phyloP scores from a whole-genome alignment of 2,113 vertebrate species.

The Amazona guildingii region DNA sequence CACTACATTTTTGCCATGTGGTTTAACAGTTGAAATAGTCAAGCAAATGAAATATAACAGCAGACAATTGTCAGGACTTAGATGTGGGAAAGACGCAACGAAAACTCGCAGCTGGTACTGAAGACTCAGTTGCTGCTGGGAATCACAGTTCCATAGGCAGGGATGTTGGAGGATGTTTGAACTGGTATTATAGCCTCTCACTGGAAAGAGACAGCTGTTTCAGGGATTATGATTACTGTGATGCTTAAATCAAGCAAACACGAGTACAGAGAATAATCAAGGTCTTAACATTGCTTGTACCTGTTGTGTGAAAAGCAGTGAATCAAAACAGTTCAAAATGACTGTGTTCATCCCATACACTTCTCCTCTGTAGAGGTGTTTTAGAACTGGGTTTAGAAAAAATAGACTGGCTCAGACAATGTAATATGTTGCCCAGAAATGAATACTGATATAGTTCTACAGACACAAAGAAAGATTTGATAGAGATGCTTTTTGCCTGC shows the following conservation, averaged over 20 bases:
- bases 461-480: not conserved
- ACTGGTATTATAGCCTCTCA: not conserved
- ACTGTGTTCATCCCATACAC: not conserved
- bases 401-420: not conserved
- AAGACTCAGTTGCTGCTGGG: not conserved
- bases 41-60: not conserved
- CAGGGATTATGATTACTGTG: not conserved
- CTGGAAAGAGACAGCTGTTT: not conserved
- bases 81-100: not conserved
- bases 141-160: not conserved
- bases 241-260: not conserved
- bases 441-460: not conserved
- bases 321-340: not conserved
- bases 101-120: not conserved
- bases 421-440: not conserved
- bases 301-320: not conserved
- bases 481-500: not conserved
- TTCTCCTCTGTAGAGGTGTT: not conserved
- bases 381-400: not conserved
- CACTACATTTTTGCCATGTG: not conserved
- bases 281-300: not conserved
- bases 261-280: not conserved
- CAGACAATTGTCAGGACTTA: not conserved
- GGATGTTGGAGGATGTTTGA: not conserved
- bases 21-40: not conserved